These are phyloP conservation scores for Sprattus sprattus DNA, from an alignment of 2,113 vertebrate species.

Conservation along the genomic window DNA sequence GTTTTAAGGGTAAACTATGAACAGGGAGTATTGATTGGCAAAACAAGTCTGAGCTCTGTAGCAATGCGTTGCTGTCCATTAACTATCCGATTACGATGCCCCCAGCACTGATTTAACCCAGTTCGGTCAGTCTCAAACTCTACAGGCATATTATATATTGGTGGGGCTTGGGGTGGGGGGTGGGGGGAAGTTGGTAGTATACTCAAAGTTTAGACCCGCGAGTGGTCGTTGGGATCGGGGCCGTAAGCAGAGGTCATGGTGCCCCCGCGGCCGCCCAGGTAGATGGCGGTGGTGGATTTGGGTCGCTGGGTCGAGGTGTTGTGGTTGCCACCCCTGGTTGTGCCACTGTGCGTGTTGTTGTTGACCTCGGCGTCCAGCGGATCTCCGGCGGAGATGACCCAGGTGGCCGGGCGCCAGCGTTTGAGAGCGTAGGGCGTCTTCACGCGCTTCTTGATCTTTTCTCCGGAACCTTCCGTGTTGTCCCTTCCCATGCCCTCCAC, in stretches of 20 bases:
- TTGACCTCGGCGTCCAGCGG: slow-evolving; percentile 80
- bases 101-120: neutral
- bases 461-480: slow-evolving; percentile 80
- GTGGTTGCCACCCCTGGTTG: slow-evolving; percentile 19
- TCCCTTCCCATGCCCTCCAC: slow-evolving; percentile 70
- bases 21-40: slow-evolving; percentile 1
- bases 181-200: neutral
- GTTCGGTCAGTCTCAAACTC: neutral
- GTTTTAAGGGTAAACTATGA: slow-evolving; percentile 15
- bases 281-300: slow-evolving; percentile 88
- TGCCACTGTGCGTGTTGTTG: slow-evolving; percentile 48
- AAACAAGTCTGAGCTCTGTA: neutral
- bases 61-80: neutral
- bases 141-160: slow-evolving; percentile 7
- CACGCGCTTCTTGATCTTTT: slow-evolving; percentile 94
- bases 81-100: neutral
- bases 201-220: neutral
- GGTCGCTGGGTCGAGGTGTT: slow-evolving; percentile 63
- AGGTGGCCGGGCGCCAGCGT: slow-evolving; percentile 88
- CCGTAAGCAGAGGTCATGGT: slow-evolving; percentile 44
- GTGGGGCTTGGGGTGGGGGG: neutral
- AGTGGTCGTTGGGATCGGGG: slow-evolving; percentile 50
- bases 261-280: slow-evolving; percentile 77
- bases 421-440: slow-evolving; percentile 95
- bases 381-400: slow-evolving; percentile 85